A percentile compares a stretch with the other conserved stretches of the same genome.
These are phyloP conservation scores for Tetranychus truncatus DNA, from an alignment of 2,888 invertebrate species.

Conservation along the genomic window DNA sequence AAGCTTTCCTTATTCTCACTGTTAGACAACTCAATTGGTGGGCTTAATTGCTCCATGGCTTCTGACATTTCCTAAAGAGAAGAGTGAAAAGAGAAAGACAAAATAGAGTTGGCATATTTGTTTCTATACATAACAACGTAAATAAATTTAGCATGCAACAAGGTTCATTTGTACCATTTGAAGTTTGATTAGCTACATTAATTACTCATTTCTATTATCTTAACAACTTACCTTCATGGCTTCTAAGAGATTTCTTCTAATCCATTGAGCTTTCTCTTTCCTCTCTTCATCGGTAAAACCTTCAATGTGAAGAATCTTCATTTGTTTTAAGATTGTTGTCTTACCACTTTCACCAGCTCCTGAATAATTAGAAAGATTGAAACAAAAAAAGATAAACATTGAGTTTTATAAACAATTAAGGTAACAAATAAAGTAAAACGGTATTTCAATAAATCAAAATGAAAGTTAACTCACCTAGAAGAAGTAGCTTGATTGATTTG, in stretches of 20 bases:
- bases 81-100: neutral
- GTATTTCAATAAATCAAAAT: neutral
- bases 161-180: too few relatives aligned
- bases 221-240: conserved; percentile 43
- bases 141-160: too few relatives aligned
- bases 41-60: conserved; percentile 30
- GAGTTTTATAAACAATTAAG: neutral
- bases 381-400: too few relatives aligned
- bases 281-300: conserved; percentile 56
- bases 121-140: too few relatives aligned
- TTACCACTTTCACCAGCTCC: conserved; percentile 62
- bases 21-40: conserved; percentile 31
- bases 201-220: neutral
- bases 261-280: conserved; percentile 45
- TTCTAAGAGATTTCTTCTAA: conserved; percentile 54
- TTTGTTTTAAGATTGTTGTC: conserved; percentile 67
- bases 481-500: conserved; percentile 30
- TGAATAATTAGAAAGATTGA: conserved; percentile 25
- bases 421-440: neutral
- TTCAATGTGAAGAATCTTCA: conserved; percentile 63
- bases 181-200: neutral
- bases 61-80: conserved; percentile 30
- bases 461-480: conserved; percentile 27
- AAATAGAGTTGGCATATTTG: neutral
- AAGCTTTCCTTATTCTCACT: conserved; percentile 37